These are phyloP conservation scores for Chaetogeoica ovagalla DNA, from an alignment of 2,888 invertebrate genomes.

Conservation along the genomic window DNA sequence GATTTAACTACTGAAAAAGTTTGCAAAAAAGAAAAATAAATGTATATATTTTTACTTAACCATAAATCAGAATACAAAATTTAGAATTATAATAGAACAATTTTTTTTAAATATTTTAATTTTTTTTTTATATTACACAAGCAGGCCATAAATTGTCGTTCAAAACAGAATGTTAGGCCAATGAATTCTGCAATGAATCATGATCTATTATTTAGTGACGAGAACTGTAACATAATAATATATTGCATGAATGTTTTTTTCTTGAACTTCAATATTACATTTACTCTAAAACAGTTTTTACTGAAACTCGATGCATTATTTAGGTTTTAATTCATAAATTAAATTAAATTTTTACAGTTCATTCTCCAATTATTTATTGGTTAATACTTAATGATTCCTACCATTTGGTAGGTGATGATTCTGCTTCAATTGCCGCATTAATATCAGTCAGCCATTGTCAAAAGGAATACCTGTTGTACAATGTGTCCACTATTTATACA, in stretches of 20 bases:
- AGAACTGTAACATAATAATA: slow-evolving; percentile 45
- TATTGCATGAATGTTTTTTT: slow-evolving; percentile 47
- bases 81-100: slow-evolving; percentile 38
- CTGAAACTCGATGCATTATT: slow-evolving; percentile 49
- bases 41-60: slow-evolving; percentile 18
- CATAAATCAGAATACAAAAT: slow-evolving; percentile 40
- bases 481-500: slow-evolving; percentile 46
- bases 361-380: slow-evolving; percentile 51
- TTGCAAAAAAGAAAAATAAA: slow-evolving; percentile 12
- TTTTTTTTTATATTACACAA: slow-evolving; percentile 31
- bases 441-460: slow-evolving; percentile 44
- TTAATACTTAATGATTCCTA: slow-evolving; percentile 53
- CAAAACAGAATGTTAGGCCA: slow-evolving; percentile 47
- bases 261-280: slow-evolving; percentile 40
- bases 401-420: slow-evolving; percentile 51
- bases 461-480: slow-evolving; percentile 49
- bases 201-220: slow-evolving; percentile 40
- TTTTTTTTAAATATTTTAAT: not conserved
- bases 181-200: slow-evolving; percentile 48
- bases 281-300: slow-evolving; percentile 47
- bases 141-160: slow-evolving; percentile 41
- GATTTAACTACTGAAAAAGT: slow-evolving; percentile 10
- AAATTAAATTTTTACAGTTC: slow-evolving; percentile 42
- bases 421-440: slow-evolving; percentile 35
- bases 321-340: slow-evolving; percentile 38